Percentiles rank a stretch among this genome's conserved stretches.
Evolutionary conservation across 2,797 vertebrate genomes (phyloP).

Genomic region (Channallabes apus): DNA sequence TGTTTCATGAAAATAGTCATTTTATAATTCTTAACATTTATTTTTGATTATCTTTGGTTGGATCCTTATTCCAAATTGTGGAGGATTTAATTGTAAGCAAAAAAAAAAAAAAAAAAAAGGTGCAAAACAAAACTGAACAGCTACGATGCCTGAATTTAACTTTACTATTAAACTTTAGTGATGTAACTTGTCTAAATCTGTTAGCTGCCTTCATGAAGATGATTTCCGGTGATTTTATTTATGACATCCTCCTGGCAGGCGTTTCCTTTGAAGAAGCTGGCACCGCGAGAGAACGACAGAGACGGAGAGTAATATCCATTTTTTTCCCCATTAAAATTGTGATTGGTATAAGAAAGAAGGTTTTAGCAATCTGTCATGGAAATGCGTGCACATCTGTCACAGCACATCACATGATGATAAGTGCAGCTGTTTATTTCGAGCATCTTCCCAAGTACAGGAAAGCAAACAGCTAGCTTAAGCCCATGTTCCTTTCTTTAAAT

Average conservation of each 20-base stretch:
- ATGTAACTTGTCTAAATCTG: background rate
- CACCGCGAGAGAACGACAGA: background rate
- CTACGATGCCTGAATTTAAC: background rate
- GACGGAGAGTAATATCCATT: background rate
- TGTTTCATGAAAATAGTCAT: background rate
- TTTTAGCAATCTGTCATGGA: background rate
- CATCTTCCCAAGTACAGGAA: background rate
- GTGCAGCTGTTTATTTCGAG: conserved; percentile 1
- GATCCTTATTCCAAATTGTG: background rate
- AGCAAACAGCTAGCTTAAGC: background rate
- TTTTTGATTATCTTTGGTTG: background rate
- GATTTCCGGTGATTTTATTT: background rate
- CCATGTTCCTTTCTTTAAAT: background rate
- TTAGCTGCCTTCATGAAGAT: background rate
- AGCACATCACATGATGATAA: background rate
- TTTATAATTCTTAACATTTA: background rate
- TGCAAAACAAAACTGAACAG: background rate
- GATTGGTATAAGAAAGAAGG: background rate
- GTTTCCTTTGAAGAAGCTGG: background rate
- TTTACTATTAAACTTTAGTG: background rate
- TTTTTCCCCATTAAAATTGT: background rate
- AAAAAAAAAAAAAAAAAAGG: background rate
- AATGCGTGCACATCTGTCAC: background rate
- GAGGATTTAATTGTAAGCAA: too few relatives aligned
- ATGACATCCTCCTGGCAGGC: background rate